Conservation (phyloP, 2,888 invertebrate species). For the Erannis defoliaria region DNA sequence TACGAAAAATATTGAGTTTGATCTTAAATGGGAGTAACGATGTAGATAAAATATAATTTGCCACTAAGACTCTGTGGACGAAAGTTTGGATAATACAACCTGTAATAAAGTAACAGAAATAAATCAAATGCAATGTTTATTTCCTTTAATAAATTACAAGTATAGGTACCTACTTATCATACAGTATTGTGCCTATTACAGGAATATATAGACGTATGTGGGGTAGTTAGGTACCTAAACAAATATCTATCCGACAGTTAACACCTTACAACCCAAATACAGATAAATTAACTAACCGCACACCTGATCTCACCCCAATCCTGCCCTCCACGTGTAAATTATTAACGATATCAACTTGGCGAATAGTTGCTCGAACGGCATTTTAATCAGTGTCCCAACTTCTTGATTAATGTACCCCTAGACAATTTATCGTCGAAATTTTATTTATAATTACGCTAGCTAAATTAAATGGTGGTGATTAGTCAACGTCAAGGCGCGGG, state of each 20-base stretch:
- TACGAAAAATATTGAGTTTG: no score
- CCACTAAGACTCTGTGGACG: no score
- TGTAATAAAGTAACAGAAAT: no score
- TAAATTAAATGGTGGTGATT: conserved; percentile 83
- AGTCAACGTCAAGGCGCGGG: conserved; percentile 81
- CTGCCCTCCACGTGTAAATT: conserved; percentile 77
- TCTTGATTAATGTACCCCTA: conserved; percentile 86
- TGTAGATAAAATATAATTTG: no score
- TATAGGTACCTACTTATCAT: no score
- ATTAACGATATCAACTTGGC: conserved; percentile 84
- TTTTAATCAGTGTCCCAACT: conserved; percentile 88
- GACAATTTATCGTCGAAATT: conserved; percentile 84
- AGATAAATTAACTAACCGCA: conserved; percentile 55
- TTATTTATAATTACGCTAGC: conserved; percentile 85
- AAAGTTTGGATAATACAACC: no score
- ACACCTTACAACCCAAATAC: conserved; percentile 41
- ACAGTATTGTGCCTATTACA: no score
- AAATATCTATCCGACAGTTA: conserved; percentile 28
- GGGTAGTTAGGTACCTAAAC: conserved; percentile 26
- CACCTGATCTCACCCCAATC: conserved; percentile 73
- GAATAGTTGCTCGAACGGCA: conserved; percentile 85
- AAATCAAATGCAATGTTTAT: no score
- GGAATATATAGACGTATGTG: neutral
- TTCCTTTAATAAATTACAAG: no score
- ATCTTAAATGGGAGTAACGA: no score